Evolutionary conservation across 1,140 invertebrate genomes (phyloP).

Genomic region (Macrobrachium rosenbergii): DNA sequence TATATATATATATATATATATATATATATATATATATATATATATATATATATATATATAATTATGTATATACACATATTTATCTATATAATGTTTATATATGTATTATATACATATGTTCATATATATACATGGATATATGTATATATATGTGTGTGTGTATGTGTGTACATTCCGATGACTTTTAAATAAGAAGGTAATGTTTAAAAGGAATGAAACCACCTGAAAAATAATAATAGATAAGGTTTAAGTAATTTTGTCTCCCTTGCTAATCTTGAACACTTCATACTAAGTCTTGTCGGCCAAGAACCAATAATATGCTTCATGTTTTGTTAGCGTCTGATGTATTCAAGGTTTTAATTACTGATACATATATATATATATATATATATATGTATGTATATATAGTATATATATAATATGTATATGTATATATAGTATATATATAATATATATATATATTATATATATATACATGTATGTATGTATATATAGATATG

Average conservation of each 20-base stretch:
- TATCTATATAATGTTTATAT: background rate
- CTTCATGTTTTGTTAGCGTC: background rate
- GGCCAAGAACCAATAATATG: too few relatives aligned
- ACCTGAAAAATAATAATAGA: too few relatives aligned
- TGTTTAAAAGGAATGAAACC: too few relatives aligned
- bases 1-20: constrained; percentile 8
- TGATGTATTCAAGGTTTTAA: background rate
- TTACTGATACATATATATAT: too few relatives aligned
- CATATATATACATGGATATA: background rate
- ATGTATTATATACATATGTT: background rate
- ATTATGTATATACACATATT: background rate
- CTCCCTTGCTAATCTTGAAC: too few relatives aligned
- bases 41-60: background rate
- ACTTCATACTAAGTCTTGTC: too few relatives aligned
- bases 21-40: background rate
- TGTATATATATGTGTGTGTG: background rate
- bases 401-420: too few relatives aligned
- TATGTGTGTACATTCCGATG: background rate
- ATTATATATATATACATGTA: background rate
- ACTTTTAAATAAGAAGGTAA: too few relatives aligned
- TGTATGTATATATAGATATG: background rate
- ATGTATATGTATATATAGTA: too few relatives aligned
- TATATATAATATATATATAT: too few relatives aligned
- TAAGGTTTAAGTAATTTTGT: too few relatives aligned
- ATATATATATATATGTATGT: background rate